phyloP scores from a whole-genome alignment of 2,113 vertebrate genomes.

The Daboia siamensis region DNA sequence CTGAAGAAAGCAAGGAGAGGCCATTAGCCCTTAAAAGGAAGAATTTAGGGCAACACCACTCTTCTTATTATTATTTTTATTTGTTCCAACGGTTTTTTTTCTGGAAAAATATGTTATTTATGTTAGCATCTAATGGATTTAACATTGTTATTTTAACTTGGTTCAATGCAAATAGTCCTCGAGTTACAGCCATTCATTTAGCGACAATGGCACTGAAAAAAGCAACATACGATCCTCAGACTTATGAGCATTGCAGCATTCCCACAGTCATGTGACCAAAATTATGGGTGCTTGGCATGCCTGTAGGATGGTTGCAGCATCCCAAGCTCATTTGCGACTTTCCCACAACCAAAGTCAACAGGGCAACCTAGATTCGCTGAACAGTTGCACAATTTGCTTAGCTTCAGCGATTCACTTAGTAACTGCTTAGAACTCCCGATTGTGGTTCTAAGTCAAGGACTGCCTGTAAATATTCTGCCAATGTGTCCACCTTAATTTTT shows the following conservation, averaged over 20 bases:
- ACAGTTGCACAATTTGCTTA: neutral
- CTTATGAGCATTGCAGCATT: neutral
- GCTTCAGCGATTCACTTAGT: neutral
- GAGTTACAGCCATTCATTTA: neutral
- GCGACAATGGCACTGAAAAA: neutral
- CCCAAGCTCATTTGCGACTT: neutral
- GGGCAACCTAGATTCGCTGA: neutral
- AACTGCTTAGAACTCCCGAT: neutral
- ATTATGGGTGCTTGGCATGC: neutral
- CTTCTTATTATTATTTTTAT: neutral
- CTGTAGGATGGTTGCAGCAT: neutral
- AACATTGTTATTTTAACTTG: neutral
- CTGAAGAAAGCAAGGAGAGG: neutral
- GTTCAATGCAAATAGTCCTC: neutral
- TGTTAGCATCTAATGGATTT: neutral
- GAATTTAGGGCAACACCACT: neutral
- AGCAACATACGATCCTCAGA: neutral
- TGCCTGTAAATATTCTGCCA: neutral
- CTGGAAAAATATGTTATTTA: neutral
- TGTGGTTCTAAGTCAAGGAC: neutral
- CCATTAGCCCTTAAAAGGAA: neutral
- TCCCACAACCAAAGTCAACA: neutral
- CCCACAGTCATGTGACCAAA: neutral
- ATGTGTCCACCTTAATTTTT: neutral
- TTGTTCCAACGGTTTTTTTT: neutral